These are phyloP conservation scores for Protobothrops mucrosquamatus DNA, from an alignment of 2,113 vertebrate genomes.

Conservation along the genomic window DNA sequence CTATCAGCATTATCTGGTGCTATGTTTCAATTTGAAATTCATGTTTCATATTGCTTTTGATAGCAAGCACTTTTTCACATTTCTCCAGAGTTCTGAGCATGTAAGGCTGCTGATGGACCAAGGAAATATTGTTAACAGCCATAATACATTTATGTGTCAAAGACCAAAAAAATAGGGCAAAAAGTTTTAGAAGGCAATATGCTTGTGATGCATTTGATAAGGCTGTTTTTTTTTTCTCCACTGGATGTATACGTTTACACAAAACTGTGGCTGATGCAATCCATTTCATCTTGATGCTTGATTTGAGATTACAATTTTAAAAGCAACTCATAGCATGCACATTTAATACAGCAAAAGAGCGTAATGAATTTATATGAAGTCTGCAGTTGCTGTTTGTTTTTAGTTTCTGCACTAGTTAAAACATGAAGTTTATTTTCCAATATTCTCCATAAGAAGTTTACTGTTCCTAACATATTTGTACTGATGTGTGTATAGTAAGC, in stretches of 20 bases:
- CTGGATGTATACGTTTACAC: background rate
- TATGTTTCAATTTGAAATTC: conserved; percentile 78
- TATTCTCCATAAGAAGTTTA: conserved; percentile 54
- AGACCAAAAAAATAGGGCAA: conserved; percentile 51
- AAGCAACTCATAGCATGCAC: conserved; percentile 40
- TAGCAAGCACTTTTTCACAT: conserved; percentile 62
- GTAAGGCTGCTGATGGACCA: conserved; percentile 60
- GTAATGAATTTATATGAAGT: conserved; percentile 46
- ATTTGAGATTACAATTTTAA: conserved; percentile 60
- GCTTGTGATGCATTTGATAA: conserved; percentile 18
- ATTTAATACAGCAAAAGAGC: conserved; percentile 34
- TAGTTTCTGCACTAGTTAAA: conserved; percentile 45
- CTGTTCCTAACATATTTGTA: conserved; percentile 50
- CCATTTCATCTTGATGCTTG: conserved; percentile 53
- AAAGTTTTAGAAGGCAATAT: conserved; percentile 58
- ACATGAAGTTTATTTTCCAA: conserved; percentile 60
- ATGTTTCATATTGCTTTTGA: conserved; percentile 60
- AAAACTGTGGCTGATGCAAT: conserved; percentile 2
- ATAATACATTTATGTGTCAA: conserved; percentile 63
- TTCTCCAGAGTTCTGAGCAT: conserved; percentile 57
- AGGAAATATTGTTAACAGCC: conserved; percentile 64
- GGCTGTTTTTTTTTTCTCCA: conserved; percentile 22
- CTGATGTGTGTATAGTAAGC: conserved; percentile 63
- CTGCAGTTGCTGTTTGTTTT: conserved; percentile 55
- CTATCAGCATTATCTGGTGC: conserved; percentile 47